Base-by-base conservation (phyloP, 2,113 vertebrate genomes). In the Caretta caretta region DNA sequence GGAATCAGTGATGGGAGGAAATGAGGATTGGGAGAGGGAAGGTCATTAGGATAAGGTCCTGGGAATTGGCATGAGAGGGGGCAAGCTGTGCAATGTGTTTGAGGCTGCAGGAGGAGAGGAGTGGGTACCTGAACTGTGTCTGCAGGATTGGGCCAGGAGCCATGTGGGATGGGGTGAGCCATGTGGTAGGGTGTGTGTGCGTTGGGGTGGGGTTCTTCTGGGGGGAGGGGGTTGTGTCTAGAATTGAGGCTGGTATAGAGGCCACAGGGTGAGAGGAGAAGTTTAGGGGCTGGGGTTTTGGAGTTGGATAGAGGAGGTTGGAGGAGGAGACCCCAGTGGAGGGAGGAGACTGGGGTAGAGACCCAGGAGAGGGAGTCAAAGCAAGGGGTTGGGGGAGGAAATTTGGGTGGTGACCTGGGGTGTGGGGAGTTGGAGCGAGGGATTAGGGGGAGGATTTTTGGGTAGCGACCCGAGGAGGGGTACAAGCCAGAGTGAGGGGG, bases 161-260 rank as follows among this genome's bases (percentile, higher is more conserved):
- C 35, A 22, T 10, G 5, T 22, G 65, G 65, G 65, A 38, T 38
- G 65, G 65, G 65, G 19, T 72, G n/a, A 72, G 16, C 65, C 20
- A 22, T 72, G n/a, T 38, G 62, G 35, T 35, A 69, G 16, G 13
- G 59, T 14, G 27, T 62, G 59, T 62, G 50, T 24, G 80, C 14
- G 6, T 27, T 50, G 8, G 4, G 9, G 4, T 10, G 6, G 8
- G 29, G 48, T 79, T 17, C 49, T 69, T 49, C 2, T 0, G 24
- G 24, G 10, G 16, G 14, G 22, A 38, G 5, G 24, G 35, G 65
- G 35, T 35, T 10, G 31, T 69, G 65, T n/a, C 65, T 38, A 38
- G 65, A 20, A 20, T n/a, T 19, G 17, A n/a, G 19, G 19, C 19
- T 5, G 42, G 38, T 25, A 42, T 31, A 48, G 8, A 59, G 29